Evolutionary conservation across 2,888 invertebrate genomes (phyloP).

Genomic region (Blera fallax): DNA sequence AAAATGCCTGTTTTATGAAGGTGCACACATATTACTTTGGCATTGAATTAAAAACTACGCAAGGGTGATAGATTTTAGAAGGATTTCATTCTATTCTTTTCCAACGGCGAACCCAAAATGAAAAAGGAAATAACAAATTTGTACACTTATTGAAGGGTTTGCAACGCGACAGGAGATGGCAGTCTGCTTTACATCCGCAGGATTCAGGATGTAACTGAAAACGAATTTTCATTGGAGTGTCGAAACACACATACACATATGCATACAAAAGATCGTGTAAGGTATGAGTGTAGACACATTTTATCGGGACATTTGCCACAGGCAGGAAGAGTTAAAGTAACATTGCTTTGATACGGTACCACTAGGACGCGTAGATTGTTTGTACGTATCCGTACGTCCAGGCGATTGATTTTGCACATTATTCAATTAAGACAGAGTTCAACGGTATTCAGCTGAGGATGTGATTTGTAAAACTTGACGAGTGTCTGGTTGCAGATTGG

Average conservation of each 20-base stretch:
- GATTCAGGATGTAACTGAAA: background rate
- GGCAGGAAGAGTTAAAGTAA: background rate
- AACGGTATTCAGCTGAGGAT: background rate
- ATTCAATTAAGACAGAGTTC: conserved; percentile 2
- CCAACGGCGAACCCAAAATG: background rate
- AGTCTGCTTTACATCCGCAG: background rate
- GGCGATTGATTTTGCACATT: conserved; percentile 1
- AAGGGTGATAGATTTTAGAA: background rate
- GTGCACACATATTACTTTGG: background rate
- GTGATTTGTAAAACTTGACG: background rate
- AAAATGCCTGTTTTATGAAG: background rate
- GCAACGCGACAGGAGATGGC: background rate
- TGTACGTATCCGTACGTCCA: no score
- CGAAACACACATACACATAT: background rate
- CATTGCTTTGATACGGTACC: background rate
- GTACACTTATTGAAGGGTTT: background rate
- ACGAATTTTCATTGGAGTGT: background rate
- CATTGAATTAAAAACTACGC: background rate
- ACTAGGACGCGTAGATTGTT: no score
- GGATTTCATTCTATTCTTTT: background rate
- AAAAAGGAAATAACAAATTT: background rate
- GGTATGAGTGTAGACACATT: background rate
- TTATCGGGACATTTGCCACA: background rate
- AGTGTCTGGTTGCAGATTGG: no score
- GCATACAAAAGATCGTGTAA: background rate